Evolutionary conservation across 2,888 invertebrate species (phyloP).

Genomic region (Eulithis testata): DNA sequence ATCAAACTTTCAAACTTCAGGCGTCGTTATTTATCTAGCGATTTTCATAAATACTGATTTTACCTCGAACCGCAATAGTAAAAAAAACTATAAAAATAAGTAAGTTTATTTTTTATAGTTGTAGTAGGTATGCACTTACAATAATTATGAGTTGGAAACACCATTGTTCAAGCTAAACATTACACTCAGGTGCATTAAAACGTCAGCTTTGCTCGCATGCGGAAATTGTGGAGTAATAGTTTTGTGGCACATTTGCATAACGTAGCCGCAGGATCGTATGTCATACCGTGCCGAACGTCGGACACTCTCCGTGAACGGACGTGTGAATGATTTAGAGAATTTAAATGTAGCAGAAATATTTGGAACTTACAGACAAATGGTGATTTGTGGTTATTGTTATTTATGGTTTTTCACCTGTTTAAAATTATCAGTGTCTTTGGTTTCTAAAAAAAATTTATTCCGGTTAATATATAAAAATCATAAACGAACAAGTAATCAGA

Average conservation of each 20-base stretch:
- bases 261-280: conserved; percentile 16
- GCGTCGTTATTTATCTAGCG: too few relatives aligned
- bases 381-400: too few relatives aligned
- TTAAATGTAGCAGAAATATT: too few relatives aligned
- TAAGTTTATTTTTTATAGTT: neutral
- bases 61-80: too few relatives aligned
- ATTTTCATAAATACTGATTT: too few relatives aligned
- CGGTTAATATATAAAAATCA: too few relatives aligned
- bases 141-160: conserved; percentile 5
- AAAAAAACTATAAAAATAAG: neutral
- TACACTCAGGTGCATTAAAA: conserved; percentile 23
- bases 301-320: neutral
- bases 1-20: too few relatives aligned
- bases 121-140: neutral
- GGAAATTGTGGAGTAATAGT: conserved; percentile 7
- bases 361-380: too few relatives aligned
- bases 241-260: conserved; percentile 22
- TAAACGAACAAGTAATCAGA: too few relatives aligned
- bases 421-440: too few relatives aligned
- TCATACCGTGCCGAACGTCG: conserved; percentile 15
- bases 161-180: conserved; percentile 3
- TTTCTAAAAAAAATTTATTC: too few relatives aligned
- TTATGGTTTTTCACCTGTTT: too few relatives aligned
- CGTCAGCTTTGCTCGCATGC: conserved; percentile 16
- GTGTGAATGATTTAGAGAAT: neutral